Conservation (phyloP, 2,797 vertebrate genomes). For the Cheirogaleus major region DNA sequence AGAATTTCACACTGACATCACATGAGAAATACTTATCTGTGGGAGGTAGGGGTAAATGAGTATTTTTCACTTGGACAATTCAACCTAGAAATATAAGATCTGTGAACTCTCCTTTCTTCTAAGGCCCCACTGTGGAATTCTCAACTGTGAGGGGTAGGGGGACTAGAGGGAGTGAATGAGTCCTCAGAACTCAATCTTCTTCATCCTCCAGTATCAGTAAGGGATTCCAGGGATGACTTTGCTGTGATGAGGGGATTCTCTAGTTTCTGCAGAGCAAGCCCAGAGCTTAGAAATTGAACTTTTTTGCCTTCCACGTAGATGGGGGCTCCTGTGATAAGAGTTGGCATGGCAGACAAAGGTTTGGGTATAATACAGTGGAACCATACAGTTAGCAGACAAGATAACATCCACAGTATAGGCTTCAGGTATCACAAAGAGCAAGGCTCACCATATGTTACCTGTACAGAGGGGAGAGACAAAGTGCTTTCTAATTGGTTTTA, state of each 20-base stretch:
- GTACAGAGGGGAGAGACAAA: background rate
- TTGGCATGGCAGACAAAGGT: background rate
- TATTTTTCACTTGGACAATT: background rate
- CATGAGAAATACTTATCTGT: background rate
- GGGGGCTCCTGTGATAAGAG: background rate
- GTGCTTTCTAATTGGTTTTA: background rate
- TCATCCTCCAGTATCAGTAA: background rate
- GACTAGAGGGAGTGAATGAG: background rate
- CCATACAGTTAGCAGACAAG: background rate
- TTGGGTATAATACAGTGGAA: background rate
- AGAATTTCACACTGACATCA: background rate
- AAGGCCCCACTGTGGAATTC: background rate
- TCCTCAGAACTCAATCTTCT: background rate
- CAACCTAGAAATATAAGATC: background rate
- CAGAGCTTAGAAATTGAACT: background rate
- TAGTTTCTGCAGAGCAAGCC: background rate
- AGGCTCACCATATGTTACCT: background rate
- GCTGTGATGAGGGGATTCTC: background rate
- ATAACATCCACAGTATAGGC: background rate
- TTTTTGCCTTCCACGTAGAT: background rate
- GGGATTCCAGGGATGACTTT: background rate
- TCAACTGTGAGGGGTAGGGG: background rate
- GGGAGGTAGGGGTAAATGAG: background rate
- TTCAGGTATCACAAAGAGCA: background rate
- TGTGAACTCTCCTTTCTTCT: background rate